Evolutionary conservation across 1,140 invertebrate species (phyloP), one percentile per base, ranked within the genome.

Genomic region (Melipona quadrifasciata): DNA sequence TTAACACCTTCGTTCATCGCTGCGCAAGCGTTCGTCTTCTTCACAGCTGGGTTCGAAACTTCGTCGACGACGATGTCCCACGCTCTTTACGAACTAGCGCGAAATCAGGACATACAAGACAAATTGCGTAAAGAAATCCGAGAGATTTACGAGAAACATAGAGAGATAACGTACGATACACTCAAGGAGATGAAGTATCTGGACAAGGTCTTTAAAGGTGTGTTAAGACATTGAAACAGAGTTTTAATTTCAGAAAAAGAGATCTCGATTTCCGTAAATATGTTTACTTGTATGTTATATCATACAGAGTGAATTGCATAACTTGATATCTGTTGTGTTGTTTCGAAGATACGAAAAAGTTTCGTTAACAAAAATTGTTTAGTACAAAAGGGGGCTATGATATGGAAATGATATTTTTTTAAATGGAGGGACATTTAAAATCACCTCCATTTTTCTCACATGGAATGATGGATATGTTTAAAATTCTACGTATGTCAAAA

Each of bases 151-250:
- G 74, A 75, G n/a, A 88, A 89, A 53, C n/a, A 88, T n/a, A 61
- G 51, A 12, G 31, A 3, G 10, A 74, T 95, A 10, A 93, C 86
- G 67, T 95, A 94, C 72, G 94, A 95, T 0, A 86, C 89, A 14
- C 74, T 95, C 14, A 87, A 88, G 27, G 90, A 94, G 27, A 93
- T 96, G 91, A 89, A 92, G 19, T 95, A 95, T 84, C 82, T 96
- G 21, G 90, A 95, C 86, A 87, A 89, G 78, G 90, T 93, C 10
- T 76, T 93, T 53, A 77, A 80, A 82, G 93, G 91, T 93, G 72
- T 75, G 65, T 89, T 1, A 16, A 0, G 5, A 27, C 17, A n/a
- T 16, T 65, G 8, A 27, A 65, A 65, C 5, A 14, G 27, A 65
- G 16, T 1, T 27, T 65, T 17, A 1, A 27, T 17, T 17, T 17